Evolutionary conservation across 2,113 vertebrate species (phyloP).

Genomic region (Phalacrocorax aristotelis): DNA sequence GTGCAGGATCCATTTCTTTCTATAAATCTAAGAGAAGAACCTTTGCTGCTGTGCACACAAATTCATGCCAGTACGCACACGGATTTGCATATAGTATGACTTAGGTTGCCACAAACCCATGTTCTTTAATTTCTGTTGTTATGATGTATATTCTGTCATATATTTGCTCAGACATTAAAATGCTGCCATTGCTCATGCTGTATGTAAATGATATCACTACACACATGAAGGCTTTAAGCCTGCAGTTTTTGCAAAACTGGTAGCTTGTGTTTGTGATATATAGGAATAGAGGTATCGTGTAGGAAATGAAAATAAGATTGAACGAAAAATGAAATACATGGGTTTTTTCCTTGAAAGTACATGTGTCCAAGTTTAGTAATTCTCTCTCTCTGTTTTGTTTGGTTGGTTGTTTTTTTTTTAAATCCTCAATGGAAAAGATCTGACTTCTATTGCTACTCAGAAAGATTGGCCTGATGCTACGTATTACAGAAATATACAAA

Average conservation of each 20-base stretch:
- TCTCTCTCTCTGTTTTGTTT: background rate
- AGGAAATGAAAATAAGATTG: conserved; percentile 21
- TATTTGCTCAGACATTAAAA: conserved; percentile 47
- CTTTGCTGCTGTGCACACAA: background rate
- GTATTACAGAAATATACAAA: background rate
- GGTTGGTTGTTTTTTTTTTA: background rate
- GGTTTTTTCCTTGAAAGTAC: conserved; percentile 49
- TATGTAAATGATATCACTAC: background rate
- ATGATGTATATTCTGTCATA: background rate
- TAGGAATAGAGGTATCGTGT: background rate
- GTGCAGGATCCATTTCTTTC: background rate
- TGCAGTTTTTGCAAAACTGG: background rate
- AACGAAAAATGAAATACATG: background rate
- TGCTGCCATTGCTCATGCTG: conserved; percentile 73
- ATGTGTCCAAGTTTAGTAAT: background rate
- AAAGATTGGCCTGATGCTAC: background rate
- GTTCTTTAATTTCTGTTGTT: background rate
- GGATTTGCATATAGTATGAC: background rate
- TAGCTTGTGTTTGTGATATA: background rate
- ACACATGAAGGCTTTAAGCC: conserved; percentile 44
- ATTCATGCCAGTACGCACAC: background rate
- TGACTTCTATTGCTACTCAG: background rate
- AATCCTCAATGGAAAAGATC: background rate
- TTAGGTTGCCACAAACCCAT: background rate
- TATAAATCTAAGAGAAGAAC: background rate